These are phyloP conservation scores for Drepanosiphum platanoidis DNA, from an alignment of 2,888 invertebrate genomes.

Conservation along the genomic window DNA sequence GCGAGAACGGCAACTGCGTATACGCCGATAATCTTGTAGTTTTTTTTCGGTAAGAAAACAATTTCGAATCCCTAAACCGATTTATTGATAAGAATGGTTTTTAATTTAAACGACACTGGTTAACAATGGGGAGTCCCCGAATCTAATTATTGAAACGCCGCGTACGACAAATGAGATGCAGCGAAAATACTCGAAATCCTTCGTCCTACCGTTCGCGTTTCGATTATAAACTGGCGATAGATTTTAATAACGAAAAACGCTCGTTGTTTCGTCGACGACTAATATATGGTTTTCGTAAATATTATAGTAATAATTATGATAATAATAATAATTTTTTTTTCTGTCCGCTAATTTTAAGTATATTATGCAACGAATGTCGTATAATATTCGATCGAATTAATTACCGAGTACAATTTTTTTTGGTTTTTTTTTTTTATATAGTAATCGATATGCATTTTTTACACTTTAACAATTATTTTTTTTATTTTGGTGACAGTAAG, in stretches of 20 bases:
- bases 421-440: neutral
- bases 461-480: neutral
- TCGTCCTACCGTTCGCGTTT: slow-evolving; percentile 16
- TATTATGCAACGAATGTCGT: too few species aligned
- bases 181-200: slow-evolving; percentile 12
- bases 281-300: too few species aligned
- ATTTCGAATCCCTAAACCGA: slow-evolving; percentile 60
- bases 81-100: slow-evolving; percentile 60
- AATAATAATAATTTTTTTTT: too few species aligned
- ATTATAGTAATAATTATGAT: too few species aligned
- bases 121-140: slow-evolving; percentile 45
- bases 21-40: slow-evolving; percentile 58
- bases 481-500: too few species aligned
- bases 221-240: slow-evolving; percentile 9
- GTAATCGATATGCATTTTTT: too few species aligned
- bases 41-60: slow-evolving; percentile 53
- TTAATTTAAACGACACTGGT: slow-evolving; percentile 61
- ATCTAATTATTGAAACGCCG: slow-evolving; percentile 55
- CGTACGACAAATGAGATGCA: slow-evolving; percentile 54
- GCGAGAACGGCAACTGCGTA: neutral
- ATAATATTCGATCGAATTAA: neutral
- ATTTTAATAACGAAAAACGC: slow-evolving; percentile 26
- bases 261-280: slow-evolving; percentile 1
- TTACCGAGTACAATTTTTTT: neutral
- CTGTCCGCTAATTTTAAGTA: too few species aligned